Evolutionary conservation across 2,888 invertebrate species (phyloP), one percentile per base, ranked within the genome.

Genomic region (Thera britannica): DNA sequence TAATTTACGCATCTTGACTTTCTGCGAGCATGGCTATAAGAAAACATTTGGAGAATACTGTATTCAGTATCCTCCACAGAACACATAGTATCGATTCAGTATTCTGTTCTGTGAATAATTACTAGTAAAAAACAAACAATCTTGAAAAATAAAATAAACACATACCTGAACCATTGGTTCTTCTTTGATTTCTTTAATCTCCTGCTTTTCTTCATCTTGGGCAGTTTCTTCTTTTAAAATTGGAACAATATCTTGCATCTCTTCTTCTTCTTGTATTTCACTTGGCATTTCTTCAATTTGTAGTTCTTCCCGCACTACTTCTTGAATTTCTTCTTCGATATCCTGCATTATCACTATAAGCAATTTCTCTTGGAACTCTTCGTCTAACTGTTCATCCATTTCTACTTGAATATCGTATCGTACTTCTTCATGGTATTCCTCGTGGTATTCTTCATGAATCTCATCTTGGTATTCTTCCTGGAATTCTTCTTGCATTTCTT

Each of bases 201-300:
- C 68, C 23, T 72, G 70, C 35, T 36, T 46, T 46, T 68, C 68
- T 57, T 65, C 23, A 23, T 23, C 64, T 57, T 67, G 60, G 7
- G 44, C 44, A 46, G 52, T 36, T 56, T 59, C 35, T 11, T 2
- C 12, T 46, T 60, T 51, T 35, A 38, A 38, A 65, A 63, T 61
- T 65, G 49, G 58, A 23, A 65, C 58, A 7, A 36, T 12, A 7
- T 62, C 35, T 12, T 49, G 64, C 2, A 55, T 8, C 11, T 66
- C 62, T 58, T 67, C 67, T 8, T 41, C 8, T 65, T 69, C 65
- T 59, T 69, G 52, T 11, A 60, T 65, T 5, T 62, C 52, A 3
- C 49, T 23, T 36, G 36, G 1, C 12, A 52, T 34, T 51, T 41
- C 51, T 34, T 41, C 41, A 9, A 46, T 8, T 63, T 38, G 41